Evolutionary conservation across 2,113 vertebrate genomes (phyloP).

Genomic region (Ochotona curzoniae): DNA sequence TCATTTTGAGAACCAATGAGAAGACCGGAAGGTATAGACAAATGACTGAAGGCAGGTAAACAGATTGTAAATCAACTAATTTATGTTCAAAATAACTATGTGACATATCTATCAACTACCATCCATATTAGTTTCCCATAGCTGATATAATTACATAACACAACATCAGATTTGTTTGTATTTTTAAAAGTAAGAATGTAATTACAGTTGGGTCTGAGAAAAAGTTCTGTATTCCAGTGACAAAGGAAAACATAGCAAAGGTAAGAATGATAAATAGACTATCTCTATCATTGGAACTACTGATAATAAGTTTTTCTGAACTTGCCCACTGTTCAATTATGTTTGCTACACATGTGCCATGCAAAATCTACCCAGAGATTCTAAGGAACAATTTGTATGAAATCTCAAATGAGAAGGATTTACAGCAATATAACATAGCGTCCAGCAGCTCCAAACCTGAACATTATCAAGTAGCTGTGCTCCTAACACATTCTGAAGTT

Average conservation of each 20-base stretch:
- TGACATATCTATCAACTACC: background rate
- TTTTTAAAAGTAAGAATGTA: background rate
- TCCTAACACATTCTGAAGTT: background rate
- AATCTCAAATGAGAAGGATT: conserved; percentile 14
- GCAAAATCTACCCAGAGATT: conserved; percentile 5
- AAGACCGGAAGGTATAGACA: background rate
- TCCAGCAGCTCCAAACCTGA: background rate
- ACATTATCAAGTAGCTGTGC: background rate
- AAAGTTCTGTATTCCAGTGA: conserved; percentile 17
- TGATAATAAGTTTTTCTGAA: background rate
- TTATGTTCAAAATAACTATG: background rate
- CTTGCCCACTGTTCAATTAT: conserved; percentile 11
- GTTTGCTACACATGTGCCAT: background rate
- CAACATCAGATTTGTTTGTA: background rate
- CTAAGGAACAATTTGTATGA: background rate
- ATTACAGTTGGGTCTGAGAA: background rate
- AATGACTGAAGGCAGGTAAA: background rate
- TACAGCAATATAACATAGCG: background rate
- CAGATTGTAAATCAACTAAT: background rate
- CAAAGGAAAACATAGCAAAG: conserved; percentile 24
- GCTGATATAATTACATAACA: background rate
- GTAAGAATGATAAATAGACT: background rate
- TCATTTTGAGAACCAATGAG: background rate
- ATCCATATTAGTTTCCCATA: background rate
- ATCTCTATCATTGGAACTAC: conserved; percentile 20